A percentile compares a stretch with the other conserved stretches of the same genome.
Conservation (phyloP, 2,888 invertebrate species). For the Psococerastis gibbosa region DNA sequence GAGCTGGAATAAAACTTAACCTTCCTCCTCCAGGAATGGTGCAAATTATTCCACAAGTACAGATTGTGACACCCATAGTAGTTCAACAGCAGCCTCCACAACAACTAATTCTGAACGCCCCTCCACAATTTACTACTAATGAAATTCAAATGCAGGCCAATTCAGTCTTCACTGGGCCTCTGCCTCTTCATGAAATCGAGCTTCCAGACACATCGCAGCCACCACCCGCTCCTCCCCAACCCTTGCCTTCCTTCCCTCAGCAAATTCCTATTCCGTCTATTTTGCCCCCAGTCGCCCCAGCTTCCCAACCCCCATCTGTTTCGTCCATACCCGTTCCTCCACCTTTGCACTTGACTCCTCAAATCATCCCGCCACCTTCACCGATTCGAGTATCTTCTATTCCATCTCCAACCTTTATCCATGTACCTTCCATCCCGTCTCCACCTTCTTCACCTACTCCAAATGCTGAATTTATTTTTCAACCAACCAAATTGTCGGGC, state of each 20-base stretch:
- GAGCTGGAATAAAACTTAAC: background rate
- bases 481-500: no score
- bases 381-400: constrained; percentile 28
- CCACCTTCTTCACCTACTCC: constrained; percentile 19
- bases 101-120: background rate
- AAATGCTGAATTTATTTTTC: no score
- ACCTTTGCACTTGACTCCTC: constrained; percentile 20
- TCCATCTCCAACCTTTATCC: constrained; percentile 24
- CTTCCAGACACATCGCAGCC: constrained; percentile 10
- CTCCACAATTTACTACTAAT: constrained; percentile 1
- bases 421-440: constrained; percentile 27
- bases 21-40: constrained; percentile 5
- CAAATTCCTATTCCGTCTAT: no score
- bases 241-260: no score
- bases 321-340: constrained; percentile 21
- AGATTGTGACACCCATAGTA: background rate
- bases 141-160: constrained; percentile 1
- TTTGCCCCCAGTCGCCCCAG: no score
- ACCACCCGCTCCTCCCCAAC: constrained; percentile 13
- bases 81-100: background rate
- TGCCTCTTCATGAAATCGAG: no score
- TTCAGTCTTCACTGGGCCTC: background rate
- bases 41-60: constrained; percentile 3
- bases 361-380: constrained; percentile 22
- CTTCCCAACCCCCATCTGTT: constrained; percentile 25